These are phyloP conservation scores for Anguilla megastoma DNA, from an alignment of 2,797 vertebrate genomes.

Conservation along the genomic window DNA sequence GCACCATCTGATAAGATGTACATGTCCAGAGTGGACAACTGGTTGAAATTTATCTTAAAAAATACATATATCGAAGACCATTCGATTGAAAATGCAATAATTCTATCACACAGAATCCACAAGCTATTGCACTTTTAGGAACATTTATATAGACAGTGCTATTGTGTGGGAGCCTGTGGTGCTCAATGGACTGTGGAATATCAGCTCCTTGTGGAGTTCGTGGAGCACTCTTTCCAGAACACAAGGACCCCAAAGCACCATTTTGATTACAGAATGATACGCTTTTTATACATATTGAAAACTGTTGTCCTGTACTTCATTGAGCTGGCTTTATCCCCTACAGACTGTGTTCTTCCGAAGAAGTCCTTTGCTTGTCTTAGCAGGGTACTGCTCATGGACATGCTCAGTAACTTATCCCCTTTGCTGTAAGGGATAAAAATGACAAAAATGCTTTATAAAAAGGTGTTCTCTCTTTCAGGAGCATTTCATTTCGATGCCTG, in stretches of 20 bases:
- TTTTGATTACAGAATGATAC: constrained; percentile 44
- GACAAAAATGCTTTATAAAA: background rate
- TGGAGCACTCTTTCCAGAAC: constrained; percentile 54
- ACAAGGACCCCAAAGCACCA: constrained; percentile 60
- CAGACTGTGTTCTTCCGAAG: constrained; percentile 65
- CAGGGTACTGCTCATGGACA: constrained; percentile 48
- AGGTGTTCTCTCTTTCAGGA: background rate
- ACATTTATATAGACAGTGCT: constrained; percentile 75
- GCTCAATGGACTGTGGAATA: constrained; percentile 63
- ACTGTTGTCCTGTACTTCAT: constrained; percentile 54
- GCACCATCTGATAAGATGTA: constrained; percentile 82
- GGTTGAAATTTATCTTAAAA: constrained; percentile 67
- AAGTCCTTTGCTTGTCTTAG: constrained; percentile 57
- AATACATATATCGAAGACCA: constrained; percentile 52
- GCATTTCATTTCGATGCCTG: background rate
- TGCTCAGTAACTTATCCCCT: constrained; percentile 24
- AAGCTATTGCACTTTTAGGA: constrained; percentile 83
- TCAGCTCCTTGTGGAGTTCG: constrained; percentile 23
- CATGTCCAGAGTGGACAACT: constrained; percentile 69
- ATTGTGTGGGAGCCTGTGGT: constrained; percentile 65
- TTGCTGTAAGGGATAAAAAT: background rate
- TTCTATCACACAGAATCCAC: constrained; percentile 66
- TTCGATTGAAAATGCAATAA: constrained; percentile 60
- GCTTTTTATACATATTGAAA: constrained; percentile 60
- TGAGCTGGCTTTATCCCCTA: constrained; percentile 39